phyloP scores from a whole-genome alignment of 2,797 vertebrate species.

The Emys orbicularis region DNA sequence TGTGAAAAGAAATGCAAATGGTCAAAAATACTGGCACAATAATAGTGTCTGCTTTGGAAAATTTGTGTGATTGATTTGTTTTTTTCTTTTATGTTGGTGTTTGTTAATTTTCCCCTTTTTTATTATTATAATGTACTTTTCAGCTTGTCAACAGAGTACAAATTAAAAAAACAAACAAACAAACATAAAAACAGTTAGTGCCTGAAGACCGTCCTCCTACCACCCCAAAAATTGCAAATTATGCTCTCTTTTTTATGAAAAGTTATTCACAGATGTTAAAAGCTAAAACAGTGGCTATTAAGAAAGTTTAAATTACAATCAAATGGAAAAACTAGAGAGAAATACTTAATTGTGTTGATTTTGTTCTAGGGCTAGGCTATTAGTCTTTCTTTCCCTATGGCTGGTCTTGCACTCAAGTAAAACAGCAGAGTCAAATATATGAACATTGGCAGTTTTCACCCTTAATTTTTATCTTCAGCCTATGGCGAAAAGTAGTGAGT shows the following conservation, averaged over 20 bases:
- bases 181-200: not conserved
- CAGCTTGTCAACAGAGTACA: not conserved
- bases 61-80: not conserved
- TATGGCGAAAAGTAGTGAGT: not conserved
- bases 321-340: not conserved
- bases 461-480: slow-evolving; percentile 20
- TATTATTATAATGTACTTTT: not conserved
- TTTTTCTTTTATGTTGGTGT: not conserved
- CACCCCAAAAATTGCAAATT: not conserved
- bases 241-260: not conserved
- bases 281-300: slow-evolving; percentile 15
- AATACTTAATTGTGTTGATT: not conserved
- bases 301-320: not conserved
- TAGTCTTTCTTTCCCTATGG: not conserved
- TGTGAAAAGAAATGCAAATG: not conserved
- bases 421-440: slow-evolving; percentile 6
- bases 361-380: not conserved
- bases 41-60: not conserved
- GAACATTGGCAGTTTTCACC: not conserved
- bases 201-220: not conserved
- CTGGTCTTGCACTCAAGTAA: not conserved
- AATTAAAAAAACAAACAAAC: not conserved
- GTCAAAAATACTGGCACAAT: not conserved
- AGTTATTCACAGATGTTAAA: not conserved
- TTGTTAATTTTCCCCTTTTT: not conserved